A percentile compares a stretch with the other conserved stretches of the same genome.
These are phyloP conservation scores for Rhinoraja longicauda DNA, from an alignment of 2,797 vertebrate genomes.

Conservation along the genomic window DNA sequence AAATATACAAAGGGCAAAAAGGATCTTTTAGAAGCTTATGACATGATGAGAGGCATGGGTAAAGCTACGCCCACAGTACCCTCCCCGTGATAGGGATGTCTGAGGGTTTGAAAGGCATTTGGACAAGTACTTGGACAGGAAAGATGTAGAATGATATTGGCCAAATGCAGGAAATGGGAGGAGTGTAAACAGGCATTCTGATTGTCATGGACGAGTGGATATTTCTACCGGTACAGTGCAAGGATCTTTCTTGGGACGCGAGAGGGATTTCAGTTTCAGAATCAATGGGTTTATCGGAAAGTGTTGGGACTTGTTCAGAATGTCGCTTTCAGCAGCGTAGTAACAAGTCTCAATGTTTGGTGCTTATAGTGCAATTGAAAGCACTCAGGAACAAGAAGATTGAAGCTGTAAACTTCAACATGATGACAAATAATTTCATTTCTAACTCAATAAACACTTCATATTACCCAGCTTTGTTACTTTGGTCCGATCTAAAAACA, in stretches of 20 bases:
- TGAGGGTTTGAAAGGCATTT: too few relatives aligned
- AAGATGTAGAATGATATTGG: too few relatives aligned
- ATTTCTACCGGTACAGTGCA: background rate
- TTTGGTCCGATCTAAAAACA: background rate
- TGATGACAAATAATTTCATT: background rate
- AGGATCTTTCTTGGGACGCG: background rate
- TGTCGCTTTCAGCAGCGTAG: background rate
- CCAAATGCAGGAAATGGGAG: too few relatives aligned
- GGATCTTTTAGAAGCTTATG: too few relatives aligned
- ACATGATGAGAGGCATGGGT: too few relatives aligned
- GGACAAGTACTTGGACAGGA: too few relatives aligned
- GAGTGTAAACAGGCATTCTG: too few relatives aligned
- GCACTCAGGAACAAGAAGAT: background rate
- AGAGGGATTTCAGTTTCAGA: background rate
- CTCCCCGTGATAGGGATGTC: too few relatives aligned
- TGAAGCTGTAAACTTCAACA: background rate
- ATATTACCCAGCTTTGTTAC: background rate
- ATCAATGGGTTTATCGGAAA: background rate
- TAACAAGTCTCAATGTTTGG: background rate
- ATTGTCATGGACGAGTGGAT: too few relatives aligned
- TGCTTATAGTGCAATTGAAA: background rate
- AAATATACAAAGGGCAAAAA: too few relatives aligned
- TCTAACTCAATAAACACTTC: background rate
- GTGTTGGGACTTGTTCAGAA: background rate
- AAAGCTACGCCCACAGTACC: too few relatives aligned